Base-by-base conservation (phyloP, 2,113 vertebrate genomes). In the Pomatostomus ruficeps region DNA sequence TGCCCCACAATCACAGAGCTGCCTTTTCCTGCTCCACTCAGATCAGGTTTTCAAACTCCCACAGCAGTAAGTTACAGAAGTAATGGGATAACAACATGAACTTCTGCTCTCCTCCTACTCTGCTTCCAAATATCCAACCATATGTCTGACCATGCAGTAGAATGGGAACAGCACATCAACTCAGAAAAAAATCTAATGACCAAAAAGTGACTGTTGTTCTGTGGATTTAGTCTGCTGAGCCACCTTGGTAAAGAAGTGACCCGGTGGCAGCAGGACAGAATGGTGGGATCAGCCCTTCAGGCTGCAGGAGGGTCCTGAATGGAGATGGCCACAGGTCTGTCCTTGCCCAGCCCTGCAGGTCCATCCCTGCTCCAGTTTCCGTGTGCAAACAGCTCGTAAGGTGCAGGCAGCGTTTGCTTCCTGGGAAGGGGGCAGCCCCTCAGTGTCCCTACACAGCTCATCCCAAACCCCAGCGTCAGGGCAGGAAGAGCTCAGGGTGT, bases 91-190 rank as follows among this genome's bases (percentile, higher is more conserved):
- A 71, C 14, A 72, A 49, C 57, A 14, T 1, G n/a, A 84, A 52
- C 36, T 57, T 25, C 63, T 74, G 78, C 70, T 85, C 70, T 78
- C 36, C 73, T 73, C 68, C 67, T 51, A 35, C 59, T 68, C 20
- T 59, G 57, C 24, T 51, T 42, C 25, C 45, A 59, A 82, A 61
- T 29, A 51, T 42, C 55, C 54, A 70, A 29, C 33, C 48, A 3
- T 0, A 20, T 5, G 51, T 24, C 48, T 58, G 46, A 23, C 35
- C 16, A 31, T 9, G 54, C 36, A 45, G 24, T 0, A 61, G n/a
- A 77, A 38, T n/a, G 23, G 42, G 36, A 88, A 57, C 38, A 57
- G 55, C 31, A 40, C 63, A n/a, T 7, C 31, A 52, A 38, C 78
- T 12, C 59, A 66, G 65, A 36, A 66, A 63, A 31, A 46, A 74